These are phyloP conservation scores for Anoura caudifer DNA, from an alignment of 2,113 vertebrate genomes.

Conservation along the genomic window DNA sequence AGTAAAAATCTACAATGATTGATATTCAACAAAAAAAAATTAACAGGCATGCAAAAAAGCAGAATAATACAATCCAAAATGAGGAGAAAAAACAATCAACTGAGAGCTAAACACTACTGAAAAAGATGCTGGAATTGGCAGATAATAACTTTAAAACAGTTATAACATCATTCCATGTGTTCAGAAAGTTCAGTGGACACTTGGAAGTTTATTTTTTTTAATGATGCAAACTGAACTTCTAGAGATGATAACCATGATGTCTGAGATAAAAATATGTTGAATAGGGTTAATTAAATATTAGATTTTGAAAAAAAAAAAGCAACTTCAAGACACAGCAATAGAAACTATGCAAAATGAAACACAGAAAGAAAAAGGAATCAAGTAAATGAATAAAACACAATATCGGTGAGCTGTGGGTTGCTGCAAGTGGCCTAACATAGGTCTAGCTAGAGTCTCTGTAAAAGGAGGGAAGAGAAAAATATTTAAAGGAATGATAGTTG, in stretches of 20 bases:
- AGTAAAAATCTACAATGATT: not conserved
- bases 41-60: not conserved
- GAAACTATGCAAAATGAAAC: not conserved
- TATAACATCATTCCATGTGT: not conserved
- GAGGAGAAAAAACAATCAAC: not conserved
- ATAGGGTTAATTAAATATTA: not conserved
- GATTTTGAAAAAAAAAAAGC: not conserved
- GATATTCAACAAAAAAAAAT: not conserved
- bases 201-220: not conserved
- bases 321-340: not conserved
- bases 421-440: not conserved
- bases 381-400: not conserved
- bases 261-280: not conserved
- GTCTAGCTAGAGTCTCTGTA: not conserved
- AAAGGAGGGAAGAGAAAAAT: not conserved
- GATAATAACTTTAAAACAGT: not conserved
- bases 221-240: not conserved
- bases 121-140: not conserved
- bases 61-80: not conserved
- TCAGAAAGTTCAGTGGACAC: not conserved
- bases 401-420: not conserved
- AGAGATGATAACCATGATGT: not conserved
- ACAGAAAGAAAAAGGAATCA: not conserved
- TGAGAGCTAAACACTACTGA: not conserved
- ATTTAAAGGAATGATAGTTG: not conserved